Percentiles rank a stretch among this genome's conserved stretches.
phyloP scores from a whole-genome alignment of 2,113 vertebrate genomes.

The Papio anubis region DNA sequence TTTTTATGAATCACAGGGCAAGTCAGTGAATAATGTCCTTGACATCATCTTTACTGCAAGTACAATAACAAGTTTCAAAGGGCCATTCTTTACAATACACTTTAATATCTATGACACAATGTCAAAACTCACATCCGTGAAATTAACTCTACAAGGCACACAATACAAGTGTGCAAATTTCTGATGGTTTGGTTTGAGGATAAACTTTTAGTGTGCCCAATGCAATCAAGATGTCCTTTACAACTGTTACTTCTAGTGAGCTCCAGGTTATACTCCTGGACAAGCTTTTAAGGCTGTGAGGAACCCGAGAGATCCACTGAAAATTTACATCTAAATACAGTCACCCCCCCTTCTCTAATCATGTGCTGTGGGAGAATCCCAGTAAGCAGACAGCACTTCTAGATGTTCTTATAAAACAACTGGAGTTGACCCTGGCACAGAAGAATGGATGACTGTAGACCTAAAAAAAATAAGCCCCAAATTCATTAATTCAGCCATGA shows the following conservation, averaged over 20 bases:
- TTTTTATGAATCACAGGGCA: background rate
- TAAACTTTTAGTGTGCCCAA: background rate
- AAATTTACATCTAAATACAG: background rate
- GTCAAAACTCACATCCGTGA: background rate
- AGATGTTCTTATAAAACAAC: background rate
- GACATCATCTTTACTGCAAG: background rate
- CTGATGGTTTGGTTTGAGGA: background rate
- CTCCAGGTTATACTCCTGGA: background rate
- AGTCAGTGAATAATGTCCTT: background rate
- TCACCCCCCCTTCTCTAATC: background rate
- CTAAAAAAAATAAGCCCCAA: background rate
- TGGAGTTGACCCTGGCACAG: background rate
- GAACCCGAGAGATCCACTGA: background rate
- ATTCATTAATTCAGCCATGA: background rate
- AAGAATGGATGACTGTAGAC: background rate
- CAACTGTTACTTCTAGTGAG: background rate
- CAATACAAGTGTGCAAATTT: background rate
- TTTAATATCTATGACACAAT: slow-evolving; percentile 3
- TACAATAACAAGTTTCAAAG: background rate
- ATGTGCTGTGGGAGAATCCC: background rate
- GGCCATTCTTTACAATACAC: background rate
- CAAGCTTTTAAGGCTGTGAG: background rate
- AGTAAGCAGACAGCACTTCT: background rate
- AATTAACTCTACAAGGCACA: background rate
- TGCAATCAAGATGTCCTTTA: background rate